Evolutionary conservation across 2,888 invertebrate genomes (phyloP).

Genomic region (Lasiommata megera): DNA sequence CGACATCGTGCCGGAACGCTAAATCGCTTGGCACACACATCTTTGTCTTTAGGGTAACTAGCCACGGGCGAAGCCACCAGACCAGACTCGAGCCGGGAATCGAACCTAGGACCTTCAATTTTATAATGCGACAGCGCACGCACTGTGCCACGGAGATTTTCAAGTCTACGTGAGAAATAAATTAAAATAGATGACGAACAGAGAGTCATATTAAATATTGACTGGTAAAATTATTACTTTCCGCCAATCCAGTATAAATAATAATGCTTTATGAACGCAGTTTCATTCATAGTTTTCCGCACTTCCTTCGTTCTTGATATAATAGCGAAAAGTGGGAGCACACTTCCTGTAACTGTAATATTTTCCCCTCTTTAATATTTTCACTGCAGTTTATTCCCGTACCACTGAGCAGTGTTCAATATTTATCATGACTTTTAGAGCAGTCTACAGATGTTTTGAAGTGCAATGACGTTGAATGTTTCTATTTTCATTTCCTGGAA

Average conservation of each 20-base stretch:
- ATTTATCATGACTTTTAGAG: constrained; percentile 25
- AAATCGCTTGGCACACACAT: no score
- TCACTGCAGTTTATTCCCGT: constrained; percentile 27
- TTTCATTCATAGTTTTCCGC: constrained; percentile 6
- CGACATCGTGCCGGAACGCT: no score
- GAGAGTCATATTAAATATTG: no score
- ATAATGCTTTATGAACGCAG: background rate
- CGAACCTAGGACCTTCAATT: no score
- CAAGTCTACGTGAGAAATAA: no score
- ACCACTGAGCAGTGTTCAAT: constrained; percentile 26
- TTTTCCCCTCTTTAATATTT: constrained; percentile 22
- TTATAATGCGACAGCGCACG: no score
- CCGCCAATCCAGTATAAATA: background rate
- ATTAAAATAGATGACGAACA: no score
- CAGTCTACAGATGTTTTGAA: constrained; percentile 18
- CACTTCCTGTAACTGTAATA: constrained; percentile 28
- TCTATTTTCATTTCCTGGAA: background rate
- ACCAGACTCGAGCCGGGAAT: no score
- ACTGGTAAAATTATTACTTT: no score
- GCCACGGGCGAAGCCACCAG: no score
- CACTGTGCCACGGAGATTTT: no score
- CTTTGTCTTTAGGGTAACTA: no score
- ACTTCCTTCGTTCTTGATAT: constrained; percentile 25
- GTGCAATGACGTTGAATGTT: background rate
- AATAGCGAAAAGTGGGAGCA: constrained; percentile 25